These are phyloP conservation scores for Hofmannophila pseudospretella DNA, from an alignment of 2,888 invertebrate species.

Conservation along the genomic window DNA sequence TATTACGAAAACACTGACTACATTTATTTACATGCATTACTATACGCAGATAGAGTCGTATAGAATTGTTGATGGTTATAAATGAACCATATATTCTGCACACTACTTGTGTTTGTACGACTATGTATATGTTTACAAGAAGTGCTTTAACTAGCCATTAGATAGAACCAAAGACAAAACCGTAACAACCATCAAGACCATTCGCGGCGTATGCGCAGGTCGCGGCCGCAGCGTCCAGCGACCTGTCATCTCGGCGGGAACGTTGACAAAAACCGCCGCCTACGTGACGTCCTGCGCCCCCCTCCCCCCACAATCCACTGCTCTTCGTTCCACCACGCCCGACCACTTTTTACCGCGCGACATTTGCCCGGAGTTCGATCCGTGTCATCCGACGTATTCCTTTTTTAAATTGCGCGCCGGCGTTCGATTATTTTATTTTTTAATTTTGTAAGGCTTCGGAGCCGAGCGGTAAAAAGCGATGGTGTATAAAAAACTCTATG, in stretches of 20 bases:
- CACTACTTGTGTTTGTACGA: too few relatives aligned
- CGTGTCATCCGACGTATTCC: slow-evolving; percentile 77
- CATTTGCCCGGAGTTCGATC: slow-evolving; percentile 79
- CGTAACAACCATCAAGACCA: slow-evolving; percentile 65
- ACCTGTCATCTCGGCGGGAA: slow-evolving; percentile 77
- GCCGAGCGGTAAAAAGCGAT: slow-evolving; percentile 70
- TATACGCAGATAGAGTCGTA: too few relatives aligned
- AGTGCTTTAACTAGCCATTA: too few relatives aligned
- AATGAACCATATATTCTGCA: too few relatives aligned
- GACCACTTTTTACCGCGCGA: slow-evolving; percentile 77
- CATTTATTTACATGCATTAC: too few relatives aligned
- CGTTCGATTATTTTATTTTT: slow-evolving; percentile 70
- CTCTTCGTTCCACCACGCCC: slow-evolving; percentile 37
- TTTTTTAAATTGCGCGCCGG: slow-evolving; percentile 71
- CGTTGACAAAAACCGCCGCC: slow-evolving; percentile 77
- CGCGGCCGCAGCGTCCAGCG: slow-evolving; percentile 67
- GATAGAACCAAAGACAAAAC: too few relatives aligned
- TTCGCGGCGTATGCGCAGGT: slow-evolving; percentile 42
- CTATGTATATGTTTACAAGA: too few relatives aligned
- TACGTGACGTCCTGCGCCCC: slow-evolving; percentile 72
- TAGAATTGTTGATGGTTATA: too few relatives aligned
- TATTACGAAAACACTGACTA: too few relatives aligned
- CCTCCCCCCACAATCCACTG: slow-evolving; percentile 21
- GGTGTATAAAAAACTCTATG: slow-evolving; percentile 73
- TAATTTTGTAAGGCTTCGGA: slow-evolving; percentile 71